Evolutionary conservation across 2,888 invertebrate genomes (phyloP), one percentile per base, ranked within the genome.

Genomic region (Palloptera scutellata): DNA sequence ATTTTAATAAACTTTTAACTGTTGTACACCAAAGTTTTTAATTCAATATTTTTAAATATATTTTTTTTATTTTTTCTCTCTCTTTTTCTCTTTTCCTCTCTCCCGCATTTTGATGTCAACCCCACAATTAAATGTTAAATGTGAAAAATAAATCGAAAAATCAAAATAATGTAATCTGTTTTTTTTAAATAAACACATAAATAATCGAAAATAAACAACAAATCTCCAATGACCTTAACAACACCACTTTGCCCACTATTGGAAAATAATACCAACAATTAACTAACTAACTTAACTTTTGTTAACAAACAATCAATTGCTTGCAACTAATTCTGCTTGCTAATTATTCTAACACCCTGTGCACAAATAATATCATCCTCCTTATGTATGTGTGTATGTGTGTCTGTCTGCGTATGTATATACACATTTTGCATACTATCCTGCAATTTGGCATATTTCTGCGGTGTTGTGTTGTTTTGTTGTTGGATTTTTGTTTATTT

Each of bases 21-120:
- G 69, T 73, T 70, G 70, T 73, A 66, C 51, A 64, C 64, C 69
- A 64, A 65, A 41, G 61, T 55, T 71, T 61, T 65, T 65, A 48
- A 61, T n/a, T 68, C 19, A 57, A 53, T 54, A 61, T 63, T 59
- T 55, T 66, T 55, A 53, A 61, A 58, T 53, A 61, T 58, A 70
- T 66, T 63, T 63, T 67, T 63, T 61, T 40, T 68, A 60, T 65
- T 64, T 69, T 54, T 55, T 68, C 60, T 71, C 67, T 71, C 67
- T 68, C 69, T 70, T 45, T 66, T 66, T 70, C 61, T 66, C 55
- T 61, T 62, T 52, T 41, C 51, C 15, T 42, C 61, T 55, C 41
- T 61, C 61, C 61, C 61, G 60, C 59, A 57, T 61, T 61, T 65
- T 58, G 63, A 52, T 61, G 45, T 68, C 58, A 60, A 61, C 2